These are phyloP conservation scores for Macrotus californicus DNA, from an alignment of 2,113 vertebrate species.

Conservation along the genomic window DNA sequence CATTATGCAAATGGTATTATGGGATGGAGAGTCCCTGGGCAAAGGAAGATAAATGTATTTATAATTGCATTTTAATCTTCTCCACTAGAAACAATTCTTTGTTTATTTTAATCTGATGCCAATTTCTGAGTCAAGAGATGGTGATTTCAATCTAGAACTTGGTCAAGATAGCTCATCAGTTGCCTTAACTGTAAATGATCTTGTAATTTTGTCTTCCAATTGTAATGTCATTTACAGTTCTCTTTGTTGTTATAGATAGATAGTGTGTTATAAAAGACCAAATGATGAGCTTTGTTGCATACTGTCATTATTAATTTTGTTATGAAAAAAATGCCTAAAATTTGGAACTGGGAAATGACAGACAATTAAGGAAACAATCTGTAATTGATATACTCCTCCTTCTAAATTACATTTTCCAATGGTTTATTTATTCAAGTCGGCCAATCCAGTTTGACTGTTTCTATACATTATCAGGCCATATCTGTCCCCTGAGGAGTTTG, in stretches of 20 bases:
- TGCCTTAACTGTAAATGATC: not conserved
- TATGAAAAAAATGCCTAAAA: slow-evolving; percentile 71
- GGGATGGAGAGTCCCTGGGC: slow-evolving; percentile 38
- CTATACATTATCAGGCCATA: slow-evolving; percentile 21
- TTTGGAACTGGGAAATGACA: slow-evolving; percentile 65
- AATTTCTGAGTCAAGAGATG: slow-evolving; percentile 1
- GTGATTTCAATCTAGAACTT: slow-evolving; percentile 25
- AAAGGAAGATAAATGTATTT: slow-evolving; percentile 60
- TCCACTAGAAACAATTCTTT: slow-evolving; percentile 30
- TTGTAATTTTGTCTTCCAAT: not conserved
- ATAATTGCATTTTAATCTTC: slow-evolving; percentile 52
- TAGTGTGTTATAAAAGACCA: slow-evolving; percentile 59
- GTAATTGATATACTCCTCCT: slow-evolving; percentile 72
- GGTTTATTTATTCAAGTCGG: slow-evolving; percentile 72
- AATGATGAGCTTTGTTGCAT: slow-evolving; percentile 38
- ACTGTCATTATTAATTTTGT: slow-evolving; percentile 68
- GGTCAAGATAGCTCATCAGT: not conserved
- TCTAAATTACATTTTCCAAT: slow-evolving; percentile 74
- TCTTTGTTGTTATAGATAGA: slow-evolving; percentile 63
- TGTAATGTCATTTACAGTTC: slow-evolving; percentile 20
- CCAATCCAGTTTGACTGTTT: slow-evolving; percentile 63
- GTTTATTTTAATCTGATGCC: slow-evolving; percentile 47
- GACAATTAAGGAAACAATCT: slow-evolving; percentile 74
- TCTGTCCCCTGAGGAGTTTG: slow-evolving; percentile 41
- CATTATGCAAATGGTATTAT: slow-evolving; percentile 59